Conservation (phyloP, 2,113 vertebrate species). For the Turdus rufiventris region DNA sequence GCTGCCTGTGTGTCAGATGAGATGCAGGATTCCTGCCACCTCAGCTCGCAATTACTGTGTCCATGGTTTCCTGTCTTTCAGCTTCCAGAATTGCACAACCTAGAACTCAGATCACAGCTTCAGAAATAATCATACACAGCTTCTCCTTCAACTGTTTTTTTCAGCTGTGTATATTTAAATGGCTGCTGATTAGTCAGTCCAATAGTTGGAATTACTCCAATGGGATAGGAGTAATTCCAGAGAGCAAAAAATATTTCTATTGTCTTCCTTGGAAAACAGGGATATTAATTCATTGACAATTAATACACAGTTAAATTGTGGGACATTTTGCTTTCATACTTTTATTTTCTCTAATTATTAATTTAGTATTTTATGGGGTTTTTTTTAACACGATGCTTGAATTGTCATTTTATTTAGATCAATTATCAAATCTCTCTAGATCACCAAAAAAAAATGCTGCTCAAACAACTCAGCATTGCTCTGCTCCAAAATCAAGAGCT, state of each 20-base stretch:
- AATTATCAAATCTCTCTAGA: neutral
- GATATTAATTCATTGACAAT: neutral
- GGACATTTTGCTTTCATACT: neutral
- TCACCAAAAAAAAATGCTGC: neutral
- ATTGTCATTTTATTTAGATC: neutral
- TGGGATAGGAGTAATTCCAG: neutral
- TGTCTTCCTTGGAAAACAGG: neutral
- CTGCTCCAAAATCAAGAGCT: neutral
- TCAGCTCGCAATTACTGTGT: neutral
- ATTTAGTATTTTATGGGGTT: neutral
- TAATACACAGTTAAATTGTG: neutral
- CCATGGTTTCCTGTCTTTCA: neutral
- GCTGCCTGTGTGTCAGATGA: neutral
- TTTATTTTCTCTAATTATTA: neutral
- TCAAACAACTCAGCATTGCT: neutral
- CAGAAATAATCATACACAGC: neutral
- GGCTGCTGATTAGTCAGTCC: neutral
- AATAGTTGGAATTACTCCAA: neutral
- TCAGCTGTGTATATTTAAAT: neutral
- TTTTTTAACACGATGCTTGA: neutral
- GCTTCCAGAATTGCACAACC: neutral
- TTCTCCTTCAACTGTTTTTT: neutral
- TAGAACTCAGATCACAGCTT: neutral
- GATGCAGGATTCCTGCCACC: neutral
- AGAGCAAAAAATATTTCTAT: neutral